Evolutionary conservation across 2,113 vertebrate species (phyloP).

Genomic region (Thomomys bottae): DNA sequence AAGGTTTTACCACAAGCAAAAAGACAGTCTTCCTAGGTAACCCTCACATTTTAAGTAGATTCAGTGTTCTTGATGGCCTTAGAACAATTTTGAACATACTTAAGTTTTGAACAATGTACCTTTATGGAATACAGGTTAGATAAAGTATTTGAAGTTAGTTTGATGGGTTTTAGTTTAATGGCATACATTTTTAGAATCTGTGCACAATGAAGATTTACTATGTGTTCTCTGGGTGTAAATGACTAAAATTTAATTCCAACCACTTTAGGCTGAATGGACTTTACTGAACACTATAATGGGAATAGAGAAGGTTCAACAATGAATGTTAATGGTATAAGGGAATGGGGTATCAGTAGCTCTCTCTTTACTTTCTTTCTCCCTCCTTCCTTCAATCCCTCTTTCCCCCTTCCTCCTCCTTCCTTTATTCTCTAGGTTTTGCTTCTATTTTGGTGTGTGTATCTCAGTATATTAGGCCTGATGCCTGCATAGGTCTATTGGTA

Average conservation of each 20-base stretch:
- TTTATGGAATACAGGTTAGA: constrained; percentile 19
- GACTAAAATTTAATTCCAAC: constrained; percentile 4
- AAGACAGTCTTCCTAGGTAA: constrained; percentile 8
- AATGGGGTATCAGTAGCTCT: neutral
- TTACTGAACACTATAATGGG: neutral
- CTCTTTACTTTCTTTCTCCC: neutral
- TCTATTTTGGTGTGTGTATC: neutral
- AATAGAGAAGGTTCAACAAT: neutral
- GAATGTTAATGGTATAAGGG: neutral
- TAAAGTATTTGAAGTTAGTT: constrained; percentile 19
- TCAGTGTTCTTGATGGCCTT: constrained; percentile 22
- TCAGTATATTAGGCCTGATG: neutral
- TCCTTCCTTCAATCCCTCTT: too few relatives aligned
- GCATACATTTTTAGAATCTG: constrained; percentile 28
- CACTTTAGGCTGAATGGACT: constrained; percentile 12
- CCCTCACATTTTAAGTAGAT: constrained; percentile 33
- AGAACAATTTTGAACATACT: neutral
- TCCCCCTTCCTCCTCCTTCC: too few relatives aligned
- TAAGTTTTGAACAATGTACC: constrained; percentile 25
- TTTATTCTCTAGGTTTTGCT: neutral
- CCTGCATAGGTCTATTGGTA: neutral
- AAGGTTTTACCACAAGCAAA: neutral
- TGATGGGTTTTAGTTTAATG: constrained; percentile 44
- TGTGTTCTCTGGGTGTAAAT: constrained; percentile 30
- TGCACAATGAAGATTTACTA: neutral